phyloP scores from a whole-genome alignment of 2,888 invertebrate species.

The Xestoiulus laeticollis region DNA sequence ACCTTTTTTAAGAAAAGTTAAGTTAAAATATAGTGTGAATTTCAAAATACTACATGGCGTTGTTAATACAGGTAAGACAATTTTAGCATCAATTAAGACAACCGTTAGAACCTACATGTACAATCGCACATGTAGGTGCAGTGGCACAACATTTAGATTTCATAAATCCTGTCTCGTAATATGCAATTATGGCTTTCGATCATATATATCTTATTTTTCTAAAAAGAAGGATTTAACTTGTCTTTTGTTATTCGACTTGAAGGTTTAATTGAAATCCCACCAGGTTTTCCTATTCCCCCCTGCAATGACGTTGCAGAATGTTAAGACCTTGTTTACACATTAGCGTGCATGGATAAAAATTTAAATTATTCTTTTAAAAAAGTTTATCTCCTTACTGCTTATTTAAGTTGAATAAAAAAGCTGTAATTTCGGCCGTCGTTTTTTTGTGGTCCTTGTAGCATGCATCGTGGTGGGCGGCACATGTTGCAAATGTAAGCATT shows the following conservation, averaged over 20 bases:
- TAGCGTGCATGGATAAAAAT: conserved; percentile 10
- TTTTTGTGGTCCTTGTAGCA: neutral
- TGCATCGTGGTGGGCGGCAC: neutral
- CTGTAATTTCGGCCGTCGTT: neutral
- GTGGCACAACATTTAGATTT: neutral
- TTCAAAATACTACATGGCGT: neutral
- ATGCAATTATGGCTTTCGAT: neutral
- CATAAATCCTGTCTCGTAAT: neutral
- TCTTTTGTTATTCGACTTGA: neutral
- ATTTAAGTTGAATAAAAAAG: neutral
- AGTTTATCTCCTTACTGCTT: conserved; percentile 13
- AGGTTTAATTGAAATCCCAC: conserved; percentile 8
- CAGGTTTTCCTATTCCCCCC: conserved; percentile 14
- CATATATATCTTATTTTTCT: neutral
- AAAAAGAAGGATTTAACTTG: neutral
- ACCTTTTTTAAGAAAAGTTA: too few species aligned
- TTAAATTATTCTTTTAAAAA: conserved; percentile 25
- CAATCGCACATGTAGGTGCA: too few species aligned
- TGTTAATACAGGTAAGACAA: neutral
- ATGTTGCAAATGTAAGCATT: neutral
- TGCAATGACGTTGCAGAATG: neutral
- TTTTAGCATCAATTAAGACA: neutral
- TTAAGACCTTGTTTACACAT: neutral
- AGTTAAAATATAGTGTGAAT: neutral
- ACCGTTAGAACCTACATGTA: too few species aligned